Evolutionary conservation across 1,140 invertebrate species (phyloP).

Genomic region (Saxidomus purpurata): DNA sequence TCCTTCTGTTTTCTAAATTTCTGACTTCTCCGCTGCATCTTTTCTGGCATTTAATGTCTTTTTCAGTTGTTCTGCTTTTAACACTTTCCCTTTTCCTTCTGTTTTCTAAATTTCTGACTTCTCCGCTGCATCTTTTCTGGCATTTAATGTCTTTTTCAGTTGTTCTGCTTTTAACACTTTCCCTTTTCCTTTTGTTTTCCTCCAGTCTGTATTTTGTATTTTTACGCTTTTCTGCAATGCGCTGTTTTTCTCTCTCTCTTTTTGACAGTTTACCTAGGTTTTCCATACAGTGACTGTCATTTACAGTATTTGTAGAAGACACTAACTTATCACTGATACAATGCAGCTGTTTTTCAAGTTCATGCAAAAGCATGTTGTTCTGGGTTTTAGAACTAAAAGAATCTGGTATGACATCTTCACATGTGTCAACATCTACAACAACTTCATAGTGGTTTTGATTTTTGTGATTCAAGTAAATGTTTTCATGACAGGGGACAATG

Average conservation of each 20-base stretch:
- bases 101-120: conserved; percentile 6
- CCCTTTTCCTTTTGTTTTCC: not conserved
- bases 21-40: not conserved
- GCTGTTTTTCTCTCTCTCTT: no score
- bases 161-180: not conserved
- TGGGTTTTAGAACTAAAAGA: not conserved
- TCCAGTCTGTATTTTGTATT: not conserved
- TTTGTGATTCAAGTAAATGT: conserved; percentile 33
- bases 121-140: not conserved
- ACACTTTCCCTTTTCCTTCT: not conserved
- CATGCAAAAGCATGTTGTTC: not conserved
- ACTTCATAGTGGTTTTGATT: conserved; percentile 54
- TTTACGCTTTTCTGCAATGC: no score
- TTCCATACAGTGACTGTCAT: no score
- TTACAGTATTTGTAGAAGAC: no score
- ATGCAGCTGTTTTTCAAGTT: not conserved
- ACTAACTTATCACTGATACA: no score
- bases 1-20: conserved; percentile 1
- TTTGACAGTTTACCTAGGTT: no score
- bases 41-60: not conserved
- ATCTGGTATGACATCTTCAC: not conserved
- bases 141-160: not conserved
- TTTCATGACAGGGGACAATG: not conserved
- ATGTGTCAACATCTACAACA: conserved; percentile 27
- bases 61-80: not conserved